Evolutionary conservation across 2,113 vertebrate species (phyloP).

Genomic region (Lutjanus erythropterus): DNA sequence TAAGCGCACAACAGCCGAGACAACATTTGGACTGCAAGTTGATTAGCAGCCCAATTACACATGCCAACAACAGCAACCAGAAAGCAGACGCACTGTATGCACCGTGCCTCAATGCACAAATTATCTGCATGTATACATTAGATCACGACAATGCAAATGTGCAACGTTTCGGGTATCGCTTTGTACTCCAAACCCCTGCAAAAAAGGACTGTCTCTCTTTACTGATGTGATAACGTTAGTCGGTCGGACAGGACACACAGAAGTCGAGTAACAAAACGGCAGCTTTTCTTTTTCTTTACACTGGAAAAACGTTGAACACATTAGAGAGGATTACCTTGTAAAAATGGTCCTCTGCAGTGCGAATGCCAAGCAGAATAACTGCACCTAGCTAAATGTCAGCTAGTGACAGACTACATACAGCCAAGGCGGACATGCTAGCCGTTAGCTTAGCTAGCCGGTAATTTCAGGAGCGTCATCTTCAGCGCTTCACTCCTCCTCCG

Average conservation of each 20-base stretch:
- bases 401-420: conserved; percentile 73
- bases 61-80: conserved; percentile 62
- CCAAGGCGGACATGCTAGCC: conserved; percentile 81
- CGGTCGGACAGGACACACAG: conserved; percentile 67
- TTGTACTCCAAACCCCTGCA: conserved; percentile 66
- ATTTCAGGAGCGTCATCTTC: conserved; percentile 83
- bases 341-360: conserved; percentile 59
- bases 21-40: conserved; percentile 75
- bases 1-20: conserved; percentile 81
- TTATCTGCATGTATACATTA: conserved; percentile 47
- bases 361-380: conserved; percentile 55
- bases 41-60: conserved; percentile 79
- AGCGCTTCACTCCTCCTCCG: conserved; percentile 61
- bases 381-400: conserved; percentile 74
- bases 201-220: conserved; percentile 58
- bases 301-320: conserved; percentile 24
- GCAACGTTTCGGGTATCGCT: conserved; percentile 51
- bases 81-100: conserved; percentile 49
- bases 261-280: conserved; percentile 43
- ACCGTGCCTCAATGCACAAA: conserved; percentile 42
- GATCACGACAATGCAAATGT: conserved; percentile 38
- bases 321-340: conserved; percentile 66
- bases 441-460: conserved; percentile 82
- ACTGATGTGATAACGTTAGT: conserved; percentile 70
- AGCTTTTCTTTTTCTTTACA: not conserved